phyloP scores from a whole-genome alignment of 2,113 vertebrate genomes.

The Felis catus region F.catus_Fca126_mat1.0 CM031416.1:134092501-134093000 shows the following conservation, averaged over 20 bases:
- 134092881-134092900: slow-evolving; percentile 14
- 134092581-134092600: background rate
- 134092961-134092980: background rate
- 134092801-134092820: background rate
- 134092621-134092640: background rate
- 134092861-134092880: background rate
- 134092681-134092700: background rate
- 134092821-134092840: background rate
- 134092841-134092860: background rate
- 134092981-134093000: background rate
- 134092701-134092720: background rate
- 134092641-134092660: background rate
- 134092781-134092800: background rate
- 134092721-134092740: background rate
- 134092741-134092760: background rate
- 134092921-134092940: background rate
- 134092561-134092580: background rate
- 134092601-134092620: background rate
- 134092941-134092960: background rate
- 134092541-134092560: background rate
- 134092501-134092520: background rate
- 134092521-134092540: background rate
- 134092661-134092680: background rate
- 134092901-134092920: background rate
- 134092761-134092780: background rate